A percentile compares a stretch with the other conserved stretches of the same genome.
phyloP scores from a whole-genome alignment of 2,113 vertebrate genomes.

The Psettodes erumei region DNA sequence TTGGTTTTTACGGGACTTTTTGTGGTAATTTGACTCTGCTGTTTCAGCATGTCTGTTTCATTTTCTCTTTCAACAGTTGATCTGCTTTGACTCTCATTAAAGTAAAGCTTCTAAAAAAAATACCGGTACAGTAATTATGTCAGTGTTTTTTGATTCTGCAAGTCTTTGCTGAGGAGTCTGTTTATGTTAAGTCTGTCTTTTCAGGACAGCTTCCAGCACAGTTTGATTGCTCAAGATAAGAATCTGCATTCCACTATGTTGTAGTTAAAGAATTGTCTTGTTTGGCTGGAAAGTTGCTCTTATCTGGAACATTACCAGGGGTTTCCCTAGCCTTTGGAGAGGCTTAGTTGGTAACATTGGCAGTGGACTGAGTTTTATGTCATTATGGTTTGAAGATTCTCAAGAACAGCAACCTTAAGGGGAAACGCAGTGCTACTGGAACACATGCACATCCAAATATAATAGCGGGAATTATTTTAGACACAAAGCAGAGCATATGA shows the following conservation, averaged over 20 bases:
- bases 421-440: conserved; percentile 13
- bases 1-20: conserved; percentile 65
- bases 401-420: conserved; percentile 22
- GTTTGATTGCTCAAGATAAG: conserved; percentile 55
- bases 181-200: conserved; percentile 29
- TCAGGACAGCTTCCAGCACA: conserved; percentile 45
- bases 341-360: conserved; percentile 42
- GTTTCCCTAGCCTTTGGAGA: conserved; percentile 47
- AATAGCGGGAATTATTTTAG: conserved; percentile 9
- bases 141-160: conserved; percentile 15
- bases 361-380: conserved; percentile 37
- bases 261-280: conserved; percentile 36
- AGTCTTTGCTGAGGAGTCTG: conserved; percentile 2
- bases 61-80: conserved; percentile 52
- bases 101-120: conserved; percentile 14
- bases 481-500: conserved; percentile 6
- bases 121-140: conserved; percentile 15
- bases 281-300: conserved; percentile 48
- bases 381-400: conserved; percentile 42
- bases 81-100: conserved; percentile 45
- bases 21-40: conserved; percentile 49
- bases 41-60: conserved; percentile 27
- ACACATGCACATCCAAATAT: conserved; percentile 1
- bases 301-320: conserved; percentile 47
- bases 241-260: conserved; percentile 42